phyloP scores from a whole-genome alignment of 2,888 invertebrate genomes.

The Celastrina argiolus region DNA sequence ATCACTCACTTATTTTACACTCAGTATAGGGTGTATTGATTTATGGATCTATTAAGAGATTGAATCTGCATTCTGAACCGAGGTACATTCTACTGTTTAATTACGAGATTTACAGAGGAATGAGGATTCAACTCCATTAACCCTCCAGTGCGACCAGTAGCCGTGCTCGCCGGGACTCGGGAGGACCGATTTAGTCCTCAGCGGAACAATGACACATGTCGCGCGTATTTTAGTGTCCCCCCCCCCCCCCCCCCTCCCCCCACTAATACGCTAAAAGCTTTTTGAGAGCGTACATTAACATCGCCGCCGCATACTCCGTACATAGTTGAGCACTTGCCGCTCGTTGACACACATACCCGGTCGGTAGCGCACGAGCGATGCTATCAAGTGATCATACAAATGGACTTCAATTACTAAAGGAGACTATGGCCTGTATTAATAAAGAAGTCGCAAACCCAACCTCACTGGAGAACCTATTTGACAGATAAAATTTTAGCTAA shows the following conservation, averaged over 20 bases:
- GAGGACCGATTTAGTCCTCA: conserved; percentile 41
- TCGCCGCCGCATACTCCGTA: neutral
- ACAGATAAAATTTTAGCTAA: too few relatives aligned
- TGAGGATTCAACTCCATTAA: neutral
- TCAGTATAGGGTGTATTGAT: too few relatives aligned
- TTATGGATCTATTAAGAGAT: too few relatives aligned
- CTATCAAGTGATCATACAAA: neutral
- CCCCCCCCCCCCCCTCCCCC: conserved; percentile 7
- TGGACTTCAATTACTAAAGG: neutral
- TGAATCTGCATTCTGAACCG: too few relatives aligned
- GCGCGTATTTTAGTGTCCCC: conserved; percentile 36
- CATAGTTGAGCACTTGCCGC: neutral
- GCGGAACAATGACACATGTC: conserved; percentile 64
- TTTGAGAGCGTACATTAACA: neutral
- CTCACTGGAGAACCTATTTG: too few relatives aligned
- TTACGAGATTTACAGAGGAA: neutral
- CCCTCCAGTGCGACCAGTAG: neutral
- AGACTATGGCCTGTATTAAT: too few relatives aligned
- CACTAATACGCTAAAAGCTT: conserved; percentile 23
- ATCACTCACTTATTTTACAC: too few relatives aligned
- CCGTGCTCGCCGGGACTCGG: neutral
- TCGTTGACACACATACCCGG: neutral
- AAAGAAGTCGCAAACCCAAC: too few relatives aligned
- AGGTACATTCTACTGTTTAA: too few relatives aligned
- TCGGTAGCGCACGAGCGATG: neutral